Evolutionary conservation across 2,113 vertebrate genomes (phyloP).

Genomic region (Gnathonemus echidnorhynchus): DNA sequence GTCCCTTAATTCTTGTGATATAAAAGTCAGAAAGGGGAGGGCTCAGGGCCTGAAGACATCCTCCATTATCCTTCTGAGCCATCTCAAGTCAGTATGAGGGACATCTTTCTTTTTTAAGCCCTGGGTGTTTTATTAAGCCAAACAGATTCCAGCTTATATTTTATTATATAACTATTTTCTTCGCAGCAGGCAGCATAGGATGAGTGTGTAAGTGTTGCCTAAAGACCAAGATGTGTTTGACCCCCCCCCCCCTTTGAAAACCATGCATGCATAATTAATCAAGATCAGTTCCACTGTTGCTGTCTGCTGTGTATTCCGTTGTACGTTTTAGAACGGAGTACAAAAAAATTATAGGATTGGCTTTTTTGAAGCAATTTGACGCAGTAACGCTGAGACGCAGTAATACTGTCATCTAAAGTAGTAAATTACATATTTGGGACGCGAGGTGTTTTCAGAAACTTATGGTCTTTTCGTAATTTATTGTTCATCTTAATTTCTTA

Average conservation of each 20-base stretch:
- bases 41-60: neutral
- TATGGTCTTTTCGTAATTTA: neutral
- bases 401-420: neutral
- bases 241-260: neutral
- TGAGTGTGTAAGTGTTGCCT: neutral
- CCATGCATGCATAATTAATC: neutral
- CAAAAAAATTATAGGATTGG: neutral
- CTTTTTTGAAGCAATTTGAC: neutral
- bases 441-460: neutral
- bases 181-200: neutral
- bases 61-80: neutral
- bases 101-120: neutral
- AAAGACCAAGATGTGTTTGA: neutral
- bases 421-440: neutral
- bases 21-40: neutral
- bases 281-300: neutral
- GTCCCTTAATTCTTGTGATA: neutral
- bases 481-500: neutral
- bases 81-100: neutral
- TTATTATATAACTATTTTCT: neutral
- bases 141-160: neutral
- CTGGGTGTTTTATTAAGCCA: neutral
- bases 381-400: neutral
- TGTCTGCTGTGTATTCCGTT: neutral
- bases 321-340: neutral